Conservation (phyloP, 2,113 vertebrate species). For the Lasiurus cinereus region DNA sequence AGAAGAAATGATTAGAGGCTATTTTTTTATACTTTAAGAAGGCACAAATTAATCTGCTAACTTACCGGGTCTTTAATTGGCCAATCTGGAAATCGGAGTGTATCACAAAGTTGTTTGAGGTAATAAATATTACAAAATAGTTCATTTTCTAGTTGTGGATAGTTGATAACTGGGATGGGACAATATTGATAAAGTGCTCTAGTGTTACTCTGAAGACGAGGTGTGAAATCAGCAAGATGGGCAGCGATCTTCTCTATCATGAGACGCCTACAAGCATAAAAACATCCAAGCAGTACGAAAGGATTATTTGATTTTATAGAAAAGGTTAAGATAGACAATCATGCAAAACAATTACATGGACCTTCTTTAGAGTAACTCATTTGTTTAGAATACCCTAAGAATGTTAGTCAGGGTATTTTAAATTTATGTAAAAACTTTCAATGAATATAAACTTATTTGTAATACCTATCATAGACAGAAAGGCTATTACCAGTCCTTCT, state of each 20-base stretch:
- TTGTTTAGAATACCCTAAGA: background rate
- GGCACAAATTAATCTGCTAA: slow-evolving; percentile 61
- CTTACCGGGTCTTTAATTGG: slow-evolving; percentile 97
- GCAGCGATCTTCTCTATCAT: slow-evolving; percentile 99
- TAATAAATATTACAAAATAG: slow-evolving; percentile 99
- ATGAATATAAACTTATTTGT: background rate
- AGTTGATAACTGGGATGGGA: slow-evolving; percentile 97
- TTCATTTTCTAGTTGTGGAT: slow-evolving; percentile 97
- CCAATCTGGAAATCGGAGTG: slow-evolving; percentile 96
- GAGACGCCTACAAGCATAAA: slow-evolving; percentile 91
- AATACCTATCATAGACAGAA: background rate
- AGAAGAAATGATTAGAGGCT: background rate
- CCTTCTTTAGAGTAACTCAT: slow-evolving; percentile 14
- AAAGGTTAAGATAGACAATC: background rate
- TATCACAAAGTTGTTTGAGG: slow-evolving; percentile 98
- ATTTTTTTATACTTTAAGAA: slow-evolving; percentile 44
- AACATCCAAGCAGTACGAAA: slow-evolving; percentile 52
- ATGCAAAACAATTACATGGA: background rate
- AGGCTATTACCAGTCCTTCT: background rate
- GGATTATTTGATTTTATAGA: slow-evolving; percentile 44
- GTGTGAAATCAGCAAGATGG: slow-evolving; percentile 98
- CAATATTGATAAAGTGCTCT: slow-evolving; percentile 99
- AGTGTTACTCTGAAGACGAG: slow-evolving; percentile 98
- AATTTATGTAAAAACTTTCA: background rate
- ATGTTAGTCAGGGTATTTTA: background rate